A percentile compares a stretch with the other conserved stretches of the same genome.
Evolutionary conservation across 2,113 vertebrate species (phyloP).

Genomic region (Tupaia chinensis): DNA sequence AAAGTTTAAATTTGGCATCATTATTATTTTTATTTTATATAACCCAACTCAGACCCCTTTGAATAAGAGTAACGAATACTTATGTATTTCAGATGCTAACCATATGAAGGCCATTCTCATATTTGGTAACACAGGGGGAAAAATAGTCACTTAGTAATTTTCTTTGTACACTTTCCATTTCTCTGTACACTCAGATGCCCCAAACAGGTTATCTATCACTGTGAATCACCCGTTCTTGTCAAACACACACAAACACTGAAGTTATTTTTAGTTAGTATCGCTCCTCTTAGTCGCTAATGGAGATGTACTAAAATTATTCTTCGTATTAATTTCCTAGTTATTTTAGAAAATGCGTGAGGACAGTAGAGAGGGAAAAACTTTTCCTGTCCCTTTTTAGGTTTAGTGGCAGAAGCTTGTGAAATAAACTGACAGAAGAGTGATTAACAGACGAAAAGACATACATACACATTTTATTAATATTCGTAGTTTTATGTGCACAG

Average conservation of each 20-base stretch:
- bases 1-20: neutral
- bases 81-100: conserved; percentile 3
- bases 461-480: neutral
- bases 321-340: conserved; percentile 1
- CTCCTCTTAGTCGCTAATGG: conserved; percentile 30
- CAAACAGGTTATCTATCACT: conserved; percentile 42
- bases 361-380: neutral
- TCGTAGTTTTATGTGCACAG: neutral
- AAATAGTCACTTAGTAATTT: neutral
- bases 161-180: neutral
- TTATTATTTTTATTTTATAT: neutral
- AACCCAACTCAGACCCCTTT: neutral
- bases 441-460: neutral
- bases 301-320: conserved; percentile 40
- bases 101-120: neutral
- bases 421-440: neutral
- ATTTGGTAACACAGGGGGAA: neutral
- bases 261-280: conserved; percentile 57
- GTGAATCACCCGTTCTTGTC: conserved; percentile 5
- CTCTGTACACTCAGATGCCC: neutral
- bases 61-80: neutral
- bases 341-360: conserved; percentile 35
- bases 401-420: neutral
- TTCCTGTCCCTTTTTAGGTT: neutral
- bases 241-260: neutral